Evolutionary conservation across 1,140 invertebrate species (phyloP).

Genomic region (Centruroides sculpturatus): DNA sequence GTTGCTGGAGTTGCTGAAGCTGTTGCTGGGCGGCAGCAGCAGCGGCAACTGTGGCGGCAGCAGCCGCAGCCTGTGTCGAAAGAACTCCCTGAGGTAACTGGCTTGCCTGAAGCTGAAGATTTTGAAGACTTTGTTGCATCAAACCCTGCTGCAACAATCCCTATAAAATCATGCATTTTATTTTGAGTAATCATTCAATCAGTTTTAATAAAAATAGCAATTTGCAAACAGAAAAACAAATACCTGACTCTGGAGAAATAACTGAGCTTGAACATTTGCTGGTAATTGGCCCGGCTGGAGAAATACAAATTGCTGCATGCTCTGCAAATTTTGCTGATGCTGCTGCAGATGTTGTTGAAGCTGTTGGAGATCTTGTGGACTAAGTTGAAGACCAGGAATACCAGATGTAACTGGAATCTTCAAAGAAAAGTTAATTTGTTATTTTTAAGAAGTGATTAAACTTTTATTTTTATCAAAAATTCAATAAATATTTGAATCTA

Average conservation of each 20-base stretch:
- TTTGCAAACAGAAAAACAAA: not conserved
- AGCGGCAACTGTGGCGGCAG: constrained; percentile 48
- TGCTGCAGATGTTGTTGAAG: constrained; percentile 37
- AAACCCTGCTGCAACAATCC: constrained; percentile 24
- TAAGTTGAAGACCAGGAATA: constrained; percentile 31
- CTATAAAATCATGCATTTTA: constrained; percentile 10
- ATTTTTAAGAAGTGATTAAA: no score
- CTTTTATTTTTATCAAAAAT: no score
- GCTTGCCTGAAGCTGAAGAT: constrained; percentile 44
- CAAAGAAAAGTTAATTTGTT: not conserved
- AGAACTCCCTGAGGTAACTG: constrained; percentile 29
- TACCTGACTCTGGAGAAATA: constrained; percentile 68
- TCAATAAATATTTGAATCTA: no score
- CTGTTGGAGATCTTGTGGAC: constrained; percentile 42
- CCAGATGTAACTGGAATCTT: constrained; percentile 12
- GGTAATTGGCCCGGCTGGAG: constrained; percentile 42
- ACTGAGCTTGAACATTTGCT: constrained; percentile 43
- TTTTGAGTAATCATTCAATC: no score
- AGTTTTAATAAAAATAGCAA: not conserved
- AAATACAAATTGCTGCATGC: constrained; percentile 56
- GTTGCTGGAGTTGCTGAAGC: constrained; percentile 29
- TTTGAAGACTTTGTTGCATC: constrained; percentile 25
- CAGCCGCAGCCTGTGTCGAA: constrained; percentile 44
- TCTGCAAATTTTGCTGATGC: constrained; percentile 35
- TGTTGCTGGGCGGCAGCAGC: constrained; percentile 52